phyloP scores from a whole-genome alignment of 2,113 vertebrate species.

The Leucoraja erinaceus region DNA sequence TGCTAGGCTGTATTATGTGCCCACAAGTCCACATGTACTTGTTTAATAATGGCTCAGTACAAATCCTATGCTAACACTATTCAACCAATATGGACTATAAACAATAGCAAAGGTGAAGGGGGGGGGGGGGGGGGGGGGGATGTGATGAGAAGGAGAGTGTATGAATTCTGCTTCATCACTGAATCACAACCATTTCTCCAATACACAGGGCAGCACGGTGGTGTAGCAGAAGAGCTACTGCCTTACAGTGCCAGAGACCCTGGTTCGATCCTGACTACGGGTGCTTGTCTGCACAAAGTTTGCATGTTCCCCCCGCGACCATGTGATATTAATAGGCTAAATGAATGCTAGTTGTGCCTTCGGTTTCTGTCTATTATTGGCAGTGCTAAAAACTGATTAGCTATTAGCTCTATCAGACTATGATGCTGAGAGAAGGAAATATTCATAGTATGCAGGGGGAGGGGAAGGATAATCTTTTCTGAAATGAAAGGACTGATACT shows the following conservation, averaged over 20 bases:
- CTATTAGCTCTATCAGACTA: neutral
- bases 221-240: no score
- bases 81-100: neutral
- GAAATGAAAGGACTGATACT: neutral
- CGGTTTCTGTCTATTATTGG: neutral
- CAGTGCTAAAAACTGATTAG: neutral
- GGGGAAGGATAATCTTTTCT: no score
- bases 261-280: no score
- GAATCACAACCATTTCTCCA: neutral
- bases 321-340: neutral
- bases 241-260: no score
- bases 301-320: no score
- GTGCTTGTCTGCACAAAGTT: no score
- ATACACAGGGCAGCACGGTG: no score
- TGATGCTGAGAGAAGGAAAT: neutral
- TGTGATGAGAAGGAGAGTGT: neutral
- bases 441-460: no score
- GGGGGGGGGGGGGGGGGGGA: neutral
- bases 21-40: no score
- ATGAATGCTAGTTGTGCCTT: neutral
- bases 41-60: no score
- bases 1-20: no score
- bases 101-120: neutral
- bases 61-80: no score
- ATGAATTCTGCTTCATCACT: neutral